Conservation (phyloP, 2,888 invertebrate species). For the Prionchulus punctatus region DNA sequence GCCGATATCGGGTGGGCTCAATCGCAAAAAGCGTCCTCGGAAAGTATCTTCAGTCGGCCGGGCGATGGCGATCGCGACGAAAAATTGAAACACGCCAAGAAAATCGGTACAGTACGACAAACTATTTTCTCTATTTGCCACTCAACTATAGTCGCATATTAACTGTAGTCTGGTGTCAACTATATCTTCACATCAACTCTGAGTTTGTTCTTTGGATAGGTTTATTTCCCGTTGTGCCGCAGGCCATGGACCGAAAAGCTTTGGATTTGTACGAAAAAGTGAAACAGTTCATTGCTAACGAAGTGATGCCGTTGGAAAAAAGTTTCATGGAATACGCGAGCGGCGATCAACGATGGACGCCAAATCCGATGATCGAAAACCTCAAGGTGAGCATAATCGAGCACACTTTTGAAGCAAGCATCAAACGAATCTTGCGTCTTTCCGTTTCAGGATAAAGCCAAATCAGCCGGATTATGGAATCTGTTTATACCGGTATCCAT, state of each 20-base stretch:
- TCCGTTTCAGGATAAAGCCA: constrained; percentile 31
- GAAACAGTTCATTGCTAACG: constrained; percentile 32
- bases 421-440: too few relatives aligned
- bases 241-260: constrained; percentile 31
- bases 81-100: too few relatives aligned
- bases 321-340: constrained; percentile 25
- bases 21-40: constrained; percentile 18
- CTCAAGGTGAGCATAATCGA: constrained; percentile 27
- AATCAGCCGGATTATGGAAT: constrained; percentile 36
- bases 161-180: too few relatives aligned
- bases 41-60: background rate
- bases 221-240: constrained; percentile 30
- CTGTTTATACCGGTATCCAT: constrained; percentile 36
- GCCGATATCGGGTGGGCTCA: constrained; percentile 24
- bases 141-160: too few relatives aligned
- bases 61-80: background rate
- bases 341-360: constrained; percentile 29
- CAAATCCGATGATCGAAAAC: constrained; percentile 30
- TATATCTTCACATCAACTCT: too few relatives aligned
- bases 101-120: too few relatives aligned
- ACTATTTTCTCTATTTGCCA: too few relatives aligned
- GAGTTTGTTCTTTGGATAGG: too few relatives aligned
- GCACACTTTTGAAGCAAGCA: background rate
- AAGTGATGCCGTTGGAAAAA: constrained; percentile 34
- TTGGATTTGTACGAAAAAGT: constrained; percentile 32